Percentiles rank a stretch among this genome's conserved stretches.
Conservation (phyloP, 1,140 invertebrate species). For the Watersipora subatra region DNA sequence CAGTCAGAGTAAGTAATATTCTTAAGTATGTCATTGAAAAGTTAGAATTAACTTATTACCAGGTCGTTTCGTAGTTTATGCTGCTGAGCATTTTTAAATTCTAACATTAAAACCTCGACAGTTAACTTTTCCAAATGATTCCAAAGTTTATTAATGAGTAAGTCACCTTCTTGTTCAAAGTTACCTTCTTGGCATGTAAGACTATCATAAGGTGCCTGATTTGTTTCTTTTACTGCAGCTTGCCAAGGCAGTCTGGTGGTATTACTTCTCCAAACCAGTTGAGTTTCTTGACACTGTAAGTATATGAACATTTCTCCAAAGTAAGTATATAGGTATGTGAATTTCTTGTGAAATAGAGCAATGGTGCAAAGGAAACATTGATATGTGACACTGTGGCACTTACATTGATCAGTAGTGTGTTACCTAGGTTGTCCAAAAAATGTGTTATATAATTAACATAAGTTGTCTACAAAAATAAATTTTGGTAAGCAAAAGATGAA, state of each 20-base stretch:
- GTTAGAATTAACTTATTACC: constrained; percentile 5
- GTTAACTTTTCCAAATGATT: no score
- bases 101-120: no score
- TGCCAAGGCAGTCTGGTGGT: constrained; percentile 28
- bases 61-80: not conserved
- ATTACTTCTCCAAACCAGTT: constrained; percentile 26
- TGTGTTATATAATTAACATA: no score
- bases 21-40: constrained; percentile 9
- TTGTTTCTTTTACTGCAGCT: constrained; percentile 15
- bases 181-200: not conserved
- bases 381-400: constrained; percentile 6
- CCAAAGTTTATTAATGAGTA: not conserved
- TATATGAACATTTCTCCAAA: constrained; percentile 9
- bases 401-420: not conserved
- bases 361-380: not conserved
- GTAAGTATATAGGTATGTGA: not conserved
- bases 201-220: not conserved
- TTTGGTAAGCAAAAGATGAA: no score
- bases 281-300: constrained; percentile 31
- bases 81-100: not conserved
- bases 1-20: constrained; percentile 11
- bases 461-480: no score
- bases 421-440: not conserved
- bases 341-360: constrained; percentile 3
- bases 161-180: not conserved